Evolutionary conservation across 2,888 invertebrate genomes (phyloP).

Genomic region (Dryobota labecula): DNA sequence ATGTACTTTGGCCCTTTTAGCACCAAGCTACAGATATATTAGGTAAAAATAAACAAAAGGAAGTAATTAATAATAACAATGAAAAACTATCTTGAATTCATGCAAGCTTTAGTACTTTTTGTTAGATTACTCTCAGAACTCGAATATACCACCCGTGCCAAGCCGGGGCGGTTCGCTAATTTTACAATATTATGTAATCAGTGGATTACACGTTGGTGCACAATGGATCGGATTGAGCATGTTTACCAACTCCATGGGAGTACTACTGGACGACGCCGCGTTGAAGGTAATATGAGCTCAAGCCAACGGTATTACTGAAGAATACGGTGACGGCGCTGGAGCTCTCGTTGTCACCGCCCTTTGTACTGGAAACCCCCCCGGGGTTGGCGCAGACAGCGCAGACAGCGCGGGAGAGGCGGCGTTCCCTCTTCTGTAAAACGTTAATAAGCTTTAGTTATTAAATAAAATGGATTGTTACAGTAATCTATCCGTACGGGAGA

Average conservation of each 20-base stretch:
- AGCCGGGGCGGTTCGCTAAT: too few species aligned
- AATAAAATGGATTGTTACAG: background rate
- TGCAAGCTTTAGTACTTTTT: too few species aligned
- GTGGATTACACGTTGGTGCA: background rate
- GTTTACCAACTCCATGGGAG: background rate
- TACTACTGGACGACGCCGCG: background rate
- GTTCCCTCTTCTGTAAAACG: slow-evolving; percentile 10
- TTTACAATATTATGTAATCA: background rate
- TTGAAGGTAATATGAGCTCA: background rate
- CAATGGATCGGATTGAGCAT: background rate
- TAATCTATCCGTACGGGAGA: background rate
- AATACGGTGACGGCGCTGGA: background rate
- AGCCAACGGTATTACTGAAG: background rate
- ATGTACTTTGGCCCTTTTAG: too few species aligned
- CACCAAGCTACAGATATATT: too few species aligned
- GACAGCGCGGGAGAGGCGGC: slow-evolving; percentile 1
- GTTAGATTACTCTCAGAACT: too few species aligned
- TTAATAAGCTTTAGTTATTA: slow-evolving; percentile 5
- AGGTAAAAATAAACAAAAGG: too few species aligned
- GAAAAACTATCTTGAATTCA: too few species aligned
- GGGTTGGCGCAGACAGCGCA: background rate
- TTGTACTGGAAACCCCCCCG: background rate
- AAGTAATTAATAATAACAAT: too few species aligned
- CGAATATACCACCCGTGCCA: too few species aligned
- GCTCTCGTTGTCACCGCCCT: background rate